Evolutionary conservation across 2,888 invertebrate genomes (phyloP).

Genomic region (Myathropa florea): DNA sequence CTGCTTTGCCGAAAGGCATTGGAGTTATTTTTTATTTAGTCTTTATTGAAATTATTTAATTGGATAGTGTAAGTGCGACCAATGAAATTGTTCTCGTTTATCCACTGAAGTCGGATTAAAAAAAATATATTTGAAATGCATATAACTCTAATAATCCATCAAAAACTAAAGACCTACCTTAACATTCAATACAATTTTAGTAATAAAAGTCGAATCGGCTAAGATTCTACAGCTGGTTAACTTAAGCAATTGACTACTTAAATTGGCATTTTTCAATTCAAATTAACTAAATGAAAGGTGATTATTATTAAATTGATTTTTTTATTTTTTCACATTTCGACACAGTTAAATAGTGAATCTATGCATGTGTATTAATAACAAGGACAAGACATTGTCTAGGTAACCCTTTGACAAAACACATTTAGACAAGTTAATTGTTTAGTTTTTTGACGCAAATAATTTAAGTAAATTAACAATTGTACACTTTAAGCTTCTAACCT

Average conservation of each 20-base stretch:
- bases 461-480: too few species aligned
- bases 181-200: slow-evolving; percentile 12
- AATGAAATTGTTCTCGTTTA: not conserved
- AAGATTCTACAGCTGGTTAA: not conserved
- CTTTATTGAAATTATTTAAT: not conserved
- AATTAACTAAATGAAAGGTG: not conserved
- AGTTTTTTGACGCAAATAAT: not conserved
- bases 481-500: too few species aligned
- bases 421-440: not conserved
- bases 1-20: slow-evolving; percentile 26
- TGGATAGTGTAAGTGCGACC: not conserved
- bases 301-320: not conserved
- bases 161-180: slow-evolving; percentile 7
- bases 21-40: not conserved
- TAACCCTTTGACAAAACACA: not conserved
- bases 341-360: not conserved
- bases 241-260: not conserved
- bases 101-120: not conserved
- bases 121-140: not conserved
- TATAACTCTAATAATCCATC: slow-evolving; percentile 5
- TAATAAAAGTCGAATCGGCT: not conserved
- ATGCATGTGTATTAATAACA: not conserved
- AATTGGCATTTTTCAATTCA: not conserved
- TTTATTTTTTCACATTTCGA: not conserved
- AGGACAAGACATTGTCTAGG: not conserved